phyloP scores from a whole-genome alignment of 1,140 invertebrate genomes.

The Mesaphorura yosii region DNA sequence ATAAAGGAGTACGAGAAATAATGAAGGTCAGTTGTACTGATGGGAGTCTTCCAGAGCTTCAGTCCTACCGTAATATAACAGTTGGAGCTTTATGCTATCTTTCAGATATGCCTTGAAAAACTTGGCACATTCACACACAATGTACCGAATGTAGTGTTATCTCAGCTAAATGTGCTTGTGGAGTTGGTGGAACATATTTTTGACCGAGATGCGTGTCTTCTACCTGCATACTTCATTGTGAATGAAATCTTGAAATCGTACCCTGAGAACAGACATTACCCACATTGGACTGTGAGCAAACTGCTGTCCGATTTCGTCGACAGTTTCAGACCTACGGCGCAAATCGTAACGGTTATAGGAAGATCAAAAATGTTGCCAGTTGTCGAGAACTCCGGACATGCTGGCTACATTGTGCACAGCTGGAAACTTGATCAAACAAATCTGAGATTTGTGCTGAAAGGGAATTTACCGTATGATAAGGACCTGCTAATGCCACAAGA shows the following conservation, averaged over 20 bases:
- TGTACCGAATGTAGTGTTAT: constrained; percentile 62
- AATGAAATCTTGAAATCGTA: constrained; percentile 85
- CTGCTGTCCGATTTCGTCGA: constrained; percentile 79
- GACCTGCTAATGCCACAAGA: constrained; percentile 83
- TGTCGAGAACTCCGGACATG: constrained; percentile 81
- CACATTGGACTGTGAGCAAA: constrained; percentile 64
- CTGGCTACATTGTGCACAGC: constrained; percentile 73
- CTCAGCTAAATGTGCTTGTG: constrained; percentile 65
- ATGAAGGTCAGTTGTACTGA: constrained; percentile 57
- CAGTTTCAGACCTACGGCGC: constrained; percentile 78
- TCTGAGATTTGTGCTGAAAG: constrained; percentile 78
- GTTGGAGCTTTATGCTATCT: no score
- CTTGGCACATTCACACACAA: constrained; percentile 60
- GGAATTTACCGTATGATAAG: constrained; percentile 79
- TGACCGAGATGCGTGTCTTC: constrained; percentile 76
- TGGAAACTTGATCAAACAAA: constrained; percentile 81
- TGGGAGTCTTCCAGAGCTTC: neutral
- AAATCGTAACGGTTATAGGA: constrained; percentile 89
- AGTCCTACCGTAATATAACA: no score
- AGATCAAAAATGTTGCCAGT: constrained; percentile 82
- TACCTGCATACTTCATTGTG: constrained; percentile 70
- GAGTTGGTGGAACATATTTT: constrained; percentile 77
- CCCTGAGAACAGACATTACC: constrained; percentile 65
- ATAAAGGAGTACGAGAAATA: constrained; percentile 84
- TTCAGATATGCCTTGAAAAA: constrained; percentile 70